Percentiles rank a stretch among this genome's conserved stretches.
Conservation (phyloP, 53 echinoderm and acorn worm species). For the Zoroaster sp. region DNA sequence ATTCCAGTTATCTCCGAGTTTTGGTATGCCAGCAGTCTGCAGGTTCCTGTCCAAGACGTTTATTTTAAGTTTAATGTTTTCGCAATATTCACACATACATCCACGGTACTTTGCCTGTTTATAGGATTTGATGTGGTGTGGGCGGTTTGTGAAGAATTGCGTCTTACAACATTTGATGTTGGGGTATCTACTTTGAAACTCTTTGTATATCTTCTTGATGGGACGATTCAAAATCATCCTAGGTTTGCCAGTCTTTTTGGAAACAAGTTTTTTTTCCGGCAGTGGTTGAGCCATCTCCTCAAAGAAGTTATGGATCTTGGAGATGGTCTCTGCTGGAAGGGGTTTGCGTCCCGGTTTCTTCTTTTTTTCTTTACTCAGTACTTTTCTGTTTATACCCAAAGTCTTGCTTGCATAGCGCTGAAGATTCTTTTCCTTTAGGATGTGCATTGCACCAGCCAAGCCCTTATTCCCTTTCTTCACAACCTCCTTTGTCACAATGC, state of each 20-base stretch:
- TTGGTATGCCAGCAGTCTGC: not conserved
- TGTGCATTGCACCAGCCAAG: not conserved
- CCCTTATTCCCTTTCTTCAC: not conserved
- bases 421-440: not conserved
- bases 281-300: not conserved
- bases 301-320: not conserved
- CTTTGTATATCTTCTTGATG: slow-evolving; percentile 39
- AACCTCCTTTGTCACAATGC: not conserved
- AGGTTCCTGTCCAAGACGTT: slow-evolving; percentile 7
- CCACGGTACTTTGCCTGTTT: slow-evolving; percentile 40
- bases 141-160: slow-evolving; percentile 30
- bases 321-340: not conserved
- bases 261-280: not conserved
- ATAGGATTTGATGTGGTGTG: slow-evolving; percentile 33
- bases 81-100: slow-evolving; percentile 62
- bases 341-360: not conserved
- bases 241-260: slow-evolving; percentile 68
- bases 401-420: not conserved
- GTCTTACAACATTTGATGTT: not conserved
- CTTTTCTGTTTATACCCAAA: not conserved
- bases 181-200: slow-evolving; percentile 40
- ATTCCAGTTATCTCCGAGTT: not conserved
- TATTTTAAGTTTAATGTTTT: slow-evolving; percentile 53
- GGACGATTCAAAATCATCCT: slow-evolving; percentile 53
- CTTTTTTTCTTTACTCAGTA: not conserved